Evolutionary conservation across 2,888 invertebrate species (phyloP).

Genomic region (Cephus spinipes): DNA sequence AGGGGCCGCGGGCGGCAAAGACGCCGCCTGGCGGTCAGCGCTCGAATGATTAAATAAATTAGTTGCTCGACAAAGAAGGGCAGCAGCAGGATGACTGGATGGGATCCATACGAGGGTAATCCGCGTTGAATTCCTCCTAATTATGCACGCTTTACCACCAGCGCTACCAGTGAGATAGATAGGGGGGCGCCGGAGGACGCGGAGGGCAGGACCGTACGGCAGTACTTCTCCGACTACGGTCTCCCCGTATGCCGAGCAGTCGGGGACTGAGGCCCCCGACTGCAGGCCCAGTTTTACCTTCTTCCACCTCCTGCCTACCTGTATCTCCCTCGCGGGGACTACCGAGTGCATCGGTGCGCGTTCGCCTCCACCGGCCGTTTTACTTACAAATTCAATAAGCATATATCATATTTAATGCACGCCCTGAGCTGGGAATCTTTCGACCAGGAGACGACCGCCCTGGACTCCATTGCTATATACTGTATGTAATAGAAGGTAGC

Average conservation of each 20-base stretch:
- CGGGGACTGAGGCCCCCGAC: not conserved
- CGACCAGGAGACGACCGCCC: constrained; percentile 25
- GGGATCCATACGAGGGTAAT: constrained; percentile 62
- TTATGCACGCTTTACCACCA: constrained; percentile 65
- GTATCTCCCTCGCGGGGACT: constrained; percentile 27
- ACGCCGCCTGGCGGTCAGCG: constrained; percentile 50
- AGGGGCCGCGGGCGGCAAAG: constrained; percentile 48
- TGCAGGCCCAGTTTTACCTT: constrained; percentile 6
- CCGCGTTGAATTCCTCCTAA: constrained; percentile 65
- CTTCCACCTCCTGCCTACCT: constrained; percentile 19
- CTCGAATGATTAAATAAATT: constrained; percentile 64
- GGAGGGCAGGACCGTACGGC: not conserved
- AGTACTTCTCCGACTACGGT: constrained; percentile 23
- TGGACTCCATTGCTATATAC: constrained; percentile 20
- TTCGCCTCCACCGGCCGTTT: constrained; percentile 45
- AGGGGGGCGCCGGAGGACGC: not conserved
- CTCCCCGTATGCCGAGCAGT: constrained; percentile 16
- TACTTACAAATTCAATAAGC: constrained; percentile 64
- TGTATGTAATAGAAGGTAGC: not conserved
- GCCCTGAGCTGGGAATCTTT: constrained; percentile 51
- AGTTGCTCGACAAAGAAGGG: constrained; percentile 62
- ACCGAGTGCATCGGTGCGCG: constrained; percentile 1
- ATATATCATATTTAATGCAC: constrained; percentile 64
- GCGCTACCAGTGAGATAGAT: constrained; percentile 41
- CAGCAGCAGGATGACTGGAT: constrained; percentile 59